Evolutionary conservation across 92 coral and sea anemone genomes (phyloP).

Genomic region (Siderastrea radians): DNA sequence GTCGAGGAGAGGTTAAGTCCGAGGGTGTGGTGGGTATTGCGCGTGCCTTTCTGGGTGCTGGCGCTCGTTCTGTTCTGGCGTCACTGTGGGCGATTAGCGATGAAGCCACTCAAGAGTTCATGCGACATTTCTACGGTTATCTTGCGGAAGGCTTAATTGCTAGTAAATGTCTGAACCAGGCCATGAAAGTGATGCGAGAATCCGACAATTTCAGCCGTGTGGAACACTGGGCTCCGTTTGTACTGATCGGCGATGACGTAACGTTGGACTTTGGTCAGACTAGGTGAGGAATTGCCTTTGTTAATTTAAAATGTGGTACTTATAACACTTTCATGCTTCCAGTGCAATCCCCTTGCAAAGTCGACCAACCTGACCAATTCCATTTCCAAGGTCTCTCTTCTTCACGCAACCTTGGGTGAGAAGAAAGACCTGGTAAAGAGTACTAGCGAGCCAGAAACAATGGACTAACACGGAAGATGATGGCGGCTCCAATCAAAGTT

Average conservation of each 20-base stretch:
- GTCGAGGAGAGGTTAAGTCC: conserved; percentile 14
- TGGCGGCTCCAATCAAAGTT: no score
- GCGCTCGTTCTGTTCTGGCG: conserved; percentile 7
- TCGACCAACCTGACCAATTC: no score
- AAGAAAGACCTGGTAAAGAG: no score
- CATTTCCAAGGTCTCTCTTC: no score
- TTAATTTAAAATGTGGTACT: neutral
- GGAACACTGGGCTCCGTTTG: conserved; percentile 13
- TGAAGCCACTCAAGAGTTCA: conserved; percentile 18
- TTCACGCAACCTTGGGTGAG: no score
- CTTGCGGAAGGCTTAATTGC: neutral
- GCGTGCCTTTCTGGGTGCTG: conserved; percentile 5
- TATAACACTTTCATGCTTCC: no score
- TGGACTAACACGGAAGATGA: no score
- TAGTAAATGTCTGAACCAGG: neutral
- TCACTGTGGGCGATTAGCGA: conserved; percentile 18
- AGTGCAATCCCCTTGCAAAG: no score
- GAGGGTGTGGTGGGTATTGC: conserved; percentile 18
- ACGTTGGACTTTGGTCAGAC: neutral
- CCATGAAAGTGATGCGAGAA: conserved; percentile 19
- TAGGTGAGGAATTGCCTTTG: neutral
- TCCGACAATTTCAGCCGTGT: conserved; percentile 3
- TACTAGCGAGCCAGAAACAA: no score
- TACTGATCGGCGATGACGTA: conserved; percentile 24
- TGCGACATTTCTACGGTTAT: conserved; percentile 3